Evolutionary conservation across 2,888 invertebrate genomes (phyloP).

Genomic region (Galerucella calmariensis): DNA sequence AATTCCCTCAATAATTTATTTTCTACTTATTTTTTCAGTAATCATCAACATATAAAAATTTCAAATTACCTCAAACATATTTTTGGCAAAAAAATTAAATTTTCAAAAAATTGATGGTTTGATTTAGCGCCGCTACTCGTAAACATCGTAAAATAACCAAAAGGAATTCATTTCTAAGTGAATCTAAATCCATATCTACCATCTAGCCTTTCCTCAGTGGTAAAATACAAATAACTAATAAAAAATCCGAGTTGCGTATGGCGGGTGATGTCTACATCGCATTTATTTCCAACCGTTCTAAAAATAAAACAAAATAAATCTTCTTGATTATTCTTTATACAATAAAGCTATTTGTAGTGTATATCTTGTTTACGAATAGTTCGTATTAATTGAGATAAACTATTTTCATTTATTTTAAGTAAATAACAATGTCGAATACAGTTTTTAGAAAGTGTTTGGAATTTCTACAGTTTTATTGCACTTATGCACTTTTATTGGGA

Average conservation of each 20-base stretch:
- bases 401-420: not conserved
- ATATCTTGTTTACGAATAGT: not conserved
- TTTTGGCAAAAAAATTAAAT: too few species aligned
- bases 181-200: not conserved
- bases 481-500: not conserved
- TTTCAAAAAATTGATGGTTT: too few species aligned
- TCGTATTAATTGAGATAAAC: not conserved
- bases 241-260: constrained; percentile 6
- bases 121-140: too few species aligned
- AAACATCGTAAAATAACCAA: not conserved
- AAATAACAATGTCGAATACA: not conserved
- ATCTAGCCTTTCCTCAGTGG: not conserved
- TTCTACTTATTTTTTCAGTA: too few species aligned
- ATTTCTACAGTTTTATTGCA: not conserved
- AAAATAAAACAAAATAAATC: constrained; percentile 9
- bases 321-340: not conserved
- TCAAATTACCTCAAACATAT: too few species aligned
- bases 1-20: too few species aligned
- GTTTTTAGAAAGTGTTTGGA: not conserved
- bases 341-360: constrained; percentile 6
- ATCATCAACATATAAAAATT: too few species aligned
- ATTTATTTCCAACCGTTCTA: constrained; percentile 1
- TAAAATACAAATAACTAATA: constrained; percentile 8
- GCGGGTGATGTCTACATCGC: constrained; percentile 4
- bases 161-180: not conserved